Evolutionary conservation across 2,113 vertebrate genomes (phyloP).

Genomic region (Canis aureus): DNA sequence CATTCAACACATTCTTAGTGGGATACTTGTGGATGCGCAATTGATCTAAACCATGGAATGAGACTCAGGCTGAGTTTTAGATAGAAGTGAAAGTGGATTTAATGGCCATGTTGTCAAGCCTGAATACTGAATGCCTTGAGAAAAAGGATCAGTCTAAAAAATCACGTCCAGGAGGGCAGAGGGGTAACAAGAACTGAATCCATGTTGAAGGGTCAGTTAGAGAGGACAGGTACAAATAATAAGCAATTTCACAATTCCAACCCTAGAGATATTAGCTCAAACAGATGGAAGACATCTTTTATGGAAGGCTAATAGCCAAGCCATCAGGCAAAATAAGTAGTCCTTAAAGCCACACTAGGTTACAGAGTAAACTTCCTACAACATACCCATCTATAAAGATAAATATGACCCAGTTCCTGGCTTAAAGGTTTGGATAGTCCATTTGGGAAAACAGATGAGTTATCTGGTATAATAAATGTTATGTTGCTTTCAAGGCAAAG

Average conservation of each 20-base stretch:
- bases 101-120: background rate
- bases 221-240: background rate
- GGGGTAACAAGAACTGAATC: background rate
- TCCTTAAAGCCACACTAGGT: background rate
- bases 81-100: background rate
- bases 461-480: background rate
- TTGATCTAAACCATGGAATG: too few species aligned
- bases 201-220: background rate
- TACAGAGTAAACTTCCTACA: background rate
- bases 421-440: background rate
- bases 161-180: background rate
- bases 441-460: background rate
- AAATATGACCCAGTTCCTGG: background rate
- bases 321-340: background rate
- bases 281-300: background rate
- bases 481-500: background rate
- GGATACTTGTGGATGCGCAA: background rate
- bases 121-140: background rate
- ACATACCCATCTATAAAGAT: background rate
- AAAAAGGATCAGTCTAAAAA: background rate
- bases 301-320: background rate
- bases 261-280: background rate
- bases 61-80: background rate
- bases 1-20: background rate
- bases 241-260: background rate